Percentiles rank a stretch among this genome's conserved stretches.
These are phyloP conservation scores for Anas flavirostris DNA, from an alignment of 2,797 vertebrate genomes.

Conservation along the genomic window DNA sequence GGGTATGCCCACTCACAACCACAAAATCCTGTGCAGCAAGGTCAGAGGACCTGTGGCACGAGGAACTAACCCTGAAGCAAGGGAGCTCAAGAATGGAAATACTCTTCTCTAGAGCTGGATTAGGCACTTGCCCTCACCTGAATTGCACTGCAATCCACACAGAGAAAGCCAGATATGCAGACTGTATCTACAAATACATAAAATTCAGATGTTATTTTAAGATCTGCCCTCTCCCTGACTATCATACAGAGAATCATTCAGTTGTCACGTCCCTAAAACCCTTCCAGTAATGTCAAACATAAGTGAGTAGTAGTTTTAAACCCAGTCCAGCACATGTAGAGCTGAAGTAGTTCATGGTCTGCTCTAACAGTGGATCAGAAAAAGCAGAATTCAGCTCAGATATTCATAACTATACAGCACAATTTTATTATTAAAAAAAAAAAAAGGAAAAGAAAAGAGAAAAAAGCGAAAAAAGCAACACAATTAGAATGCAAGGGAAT, in stretches of 20 bases:
- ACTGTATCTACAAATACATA: not conserved
- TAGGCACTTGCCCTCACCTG: not conserved
- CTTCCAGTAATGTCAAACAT: not conserved
- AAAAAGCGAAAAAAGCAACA: too few species aligned
- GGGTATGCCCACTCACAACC: not conserved
- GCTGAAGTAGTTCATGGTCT: not conserved
- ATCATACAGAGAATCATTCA: not conserved
- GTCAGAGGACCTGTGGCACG: not conserved
- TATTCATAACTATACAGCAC: not conserved
- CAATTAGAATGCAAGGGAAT: too few species aligned
- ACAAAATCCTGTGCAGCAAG: not conserved
- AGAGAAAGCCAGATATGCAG: not conserved
- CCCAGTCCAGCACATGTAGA: not conserved
- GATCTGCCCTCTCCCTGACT: not conserved
- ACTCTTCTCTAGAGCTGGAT: not conserved
- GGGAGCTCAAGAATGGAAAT: not conserved
- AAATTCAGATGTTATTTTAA: not conserved
- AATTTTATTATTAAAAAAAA: not conserved
- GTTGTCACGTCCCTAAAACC: not conserved
- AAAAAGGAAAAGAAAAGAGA: too few species aligned
- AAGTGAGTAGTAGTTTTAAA: not conserved
- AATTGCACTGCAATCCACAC: not conserved
- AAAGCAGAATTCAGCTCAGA: not conserved
- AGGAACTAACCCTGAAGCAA: accelerated
- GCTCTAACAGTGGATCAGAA: not conserved